A percentile compares a stretch with the other conserved stretches of the same genome.
Conservation (phyloP, 1,140 invertebrate species). For the Hypothenemus hampei region DNA sequence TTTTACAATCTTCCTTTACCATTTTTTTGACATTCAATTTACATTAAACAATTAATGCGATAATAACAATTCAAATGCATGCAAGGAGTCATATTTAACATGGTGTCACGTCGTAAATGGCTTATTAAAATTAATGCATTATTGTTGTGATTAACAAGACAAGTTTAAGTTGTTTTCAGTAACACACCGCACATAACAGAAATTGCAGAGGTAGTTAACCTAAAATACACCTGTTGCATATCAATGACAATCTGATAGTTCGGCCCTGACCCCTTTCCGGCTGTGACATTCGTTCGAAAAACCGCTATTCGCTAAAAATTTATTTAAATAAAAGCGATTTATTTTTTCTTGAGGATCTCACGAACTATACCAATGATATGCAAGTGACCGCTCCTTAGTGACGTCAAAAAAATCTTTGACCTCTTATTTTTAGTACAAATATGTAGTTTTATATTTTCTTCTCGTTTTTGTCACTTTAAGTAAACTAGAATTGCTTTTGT, state of each 20-base stretch:
- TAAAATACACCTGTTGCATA: slow-evolving; percentile 16
- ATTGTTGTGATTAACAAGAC: too few species aligned
- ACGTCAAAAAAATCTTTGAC: too few species aligned
- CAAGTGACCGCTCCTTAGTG: slow-evolving; percentile 14
- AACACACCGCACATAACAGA: too few species aligned
- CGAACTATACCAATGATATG: slow-evolving; percentile 23
- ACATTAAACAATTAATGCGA: too few species aligned
- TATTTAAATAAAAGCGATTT: slow-evolving; percentile 25
- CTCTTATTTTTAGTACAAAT: too few species aligned
- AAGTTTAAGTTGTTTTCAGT: slow-evolving; percentile 2
- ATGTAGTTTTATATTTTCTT: too few species aligned
- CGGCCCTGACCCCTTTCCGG: slow-evolving; percentile 18
- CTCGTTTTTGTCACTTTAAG: too few species aligned
- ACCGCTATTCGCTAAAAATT: slow-evolving; percentile 26
- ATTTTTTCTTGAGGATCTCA: slow-evolving; percentile 4
- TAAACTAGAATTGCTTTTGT: too few species aligned
- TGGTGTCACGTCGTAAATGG: slow-evolving; percentile 6
- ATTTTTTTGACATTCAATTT: too few species aligned
- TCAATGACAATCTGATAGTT: slow-evolving; percentile 4
- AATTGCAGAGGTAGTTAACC: slow-evolving; percentile 27
- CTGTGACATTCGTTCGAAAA: slow-evolving; percentile 17
- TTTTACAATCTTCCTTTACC: too few species aligned
- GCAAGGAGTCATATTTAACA: slow-evolving; percentile 2
- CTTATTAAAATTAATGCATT: slow-evolving; percentile 5
- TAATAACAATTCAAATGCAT: too few species aligned